Conservation (phyloP, 2,888 invertebrate species). For the Eulithis testata region DNA sequence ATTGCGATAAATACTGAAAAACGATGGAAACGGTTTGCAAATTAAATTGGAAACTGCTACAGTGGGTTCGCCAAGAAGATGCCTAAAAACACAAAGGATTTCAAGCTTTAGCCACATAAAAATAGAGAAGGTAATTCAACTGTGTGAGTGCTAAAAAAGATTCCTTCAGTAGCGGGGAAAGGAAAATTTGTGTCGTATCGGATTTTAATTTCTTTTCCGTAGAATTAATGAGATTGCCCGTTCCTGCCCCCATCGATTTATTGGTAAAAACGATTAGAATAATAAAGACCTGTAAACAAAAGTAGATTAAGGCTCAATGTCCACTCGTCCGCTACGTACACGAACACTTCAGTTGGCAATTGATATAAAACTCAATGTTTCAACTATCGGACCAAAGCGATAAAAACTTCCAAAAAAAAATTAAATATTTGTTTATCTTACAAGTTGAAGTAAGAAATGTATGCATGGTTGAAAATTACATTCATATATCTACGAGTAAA, state of each 20-base stretch:
- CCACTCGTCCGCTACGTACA: too few species aligned
- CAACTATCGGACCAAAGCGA: too few species aligned
- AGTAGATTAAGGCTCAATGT: too few species aligned
- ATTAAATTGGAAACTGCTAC: constrained; percentile 76
- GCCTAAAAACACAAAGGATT: constrained; percentile 18
- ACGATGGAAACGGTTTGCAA: constrained; percentile 76
- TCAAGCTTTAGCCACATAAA: background rate
- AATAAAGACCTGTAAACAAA: constrained; percentile 9
- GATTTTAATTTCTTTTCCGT: constrained; percentile 80
- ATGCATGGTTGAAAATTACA: too few species aligned
- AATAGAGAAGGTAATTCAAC: constrained; percentile 44
- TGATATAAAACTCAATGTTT: too few species aligned
- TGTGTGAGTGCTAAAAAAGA: constrained; percentile 38
- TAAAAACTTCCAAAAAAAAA: too few species aligned
- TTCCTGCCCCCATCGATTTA: constrained; percentile 62
- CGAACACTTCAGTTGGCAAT: too few species aligned
- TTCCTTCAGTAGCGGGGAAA: constrained; percentile 50
- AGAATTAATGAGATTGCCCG: constrained; percentile 80
- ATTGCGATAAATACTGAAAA: constrained; percentile 77
- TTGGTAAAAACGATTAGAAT: constrained; percentile 57
- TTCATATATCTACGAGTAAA: too few species aligned
- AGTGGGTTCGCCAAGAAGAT: constrained; percentile 43
- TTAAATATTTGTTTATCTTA: too few species aligned
- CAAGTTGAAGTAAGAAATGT: too few species aligned
- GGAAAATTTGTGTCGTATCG: constrained; percentile 82